Conservation (phyloP, 2,888 invertebrate species). For the Pseudeuparius sepicola region DNA sequence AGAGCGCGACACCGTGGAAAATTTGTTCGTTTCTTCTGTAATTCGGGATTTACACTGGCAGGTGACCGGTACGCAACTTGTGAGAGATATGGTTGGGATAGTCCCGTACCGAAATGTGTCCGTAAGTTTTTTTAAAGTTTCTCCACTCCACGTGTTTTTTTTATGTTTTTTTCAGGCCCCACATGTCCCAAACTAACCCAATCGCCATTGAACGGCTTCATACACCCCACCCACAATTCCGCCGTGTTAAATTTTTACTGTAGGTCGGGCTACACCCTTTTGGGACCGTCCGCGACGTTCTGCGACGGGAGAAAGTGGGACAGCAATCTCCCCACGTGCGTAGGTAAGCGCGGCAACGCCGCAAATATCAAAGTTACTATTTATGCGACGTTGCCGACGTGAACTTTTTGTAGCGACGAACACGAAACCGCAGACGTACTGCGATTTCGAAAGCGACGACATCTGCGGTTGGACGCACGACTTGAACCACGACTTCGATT, state of each 20-base stretch:
- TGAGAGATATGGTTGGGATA: slow-evolving; percentile 56
- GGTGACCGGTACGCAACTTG: slow-evolving; percentile 66
- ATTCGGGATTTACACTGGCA: slow-evolving; percentile 48
- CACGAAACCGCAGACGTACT: slow-evolving; percentile 40
- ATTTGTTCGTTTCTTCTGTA: slow-evolving; percentile 52
- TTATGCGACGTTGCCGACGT: background rate
- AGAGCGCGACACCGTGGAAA: slow-evolving; percentile 40
- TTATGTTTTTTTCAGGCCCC: slow-evolving; percentile 19
- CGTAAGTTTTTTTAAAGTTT: slow-evolving; percentile 64
- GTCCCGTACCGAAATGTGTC: slow-evolving; percentile 57
- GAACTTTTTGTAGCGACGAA: slow-evolving; percentile 31
- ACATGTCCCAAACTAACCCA: slow-evolving; percentile 44
- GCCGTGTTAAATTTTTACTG: slow-evolving; percentile 58
- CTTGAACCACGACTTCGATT: slow-evolving; percentile 60
- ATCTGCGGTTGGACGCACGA: slow-evolving; percentile 75
- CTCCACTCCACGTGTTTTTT: slow-evolving; percentile 1
- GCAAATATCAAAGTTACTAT: background rate
- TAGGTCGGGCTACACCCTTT: slow-evolving; percentile 48
- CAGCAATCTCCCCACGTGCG: slow-evolving; percentile 53
- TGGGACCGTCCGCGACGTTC: slow-evolving; percentile 52
- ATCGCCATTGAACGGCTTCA: slow-evolving; percentile 44
- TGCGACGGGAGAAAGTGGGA: slow-evolving; percentile 69
- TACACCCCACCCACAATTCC: slow-evolving; percentile 42
- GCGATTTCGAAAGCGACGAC: slow-evolving; percentile 57
- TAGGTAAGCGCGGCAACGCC: slow-evolving; percentile 40